phyloP scores from a whole-genome alignment of 1,140 invertebrate species.

The Drosophila nebulosa region DNA sequence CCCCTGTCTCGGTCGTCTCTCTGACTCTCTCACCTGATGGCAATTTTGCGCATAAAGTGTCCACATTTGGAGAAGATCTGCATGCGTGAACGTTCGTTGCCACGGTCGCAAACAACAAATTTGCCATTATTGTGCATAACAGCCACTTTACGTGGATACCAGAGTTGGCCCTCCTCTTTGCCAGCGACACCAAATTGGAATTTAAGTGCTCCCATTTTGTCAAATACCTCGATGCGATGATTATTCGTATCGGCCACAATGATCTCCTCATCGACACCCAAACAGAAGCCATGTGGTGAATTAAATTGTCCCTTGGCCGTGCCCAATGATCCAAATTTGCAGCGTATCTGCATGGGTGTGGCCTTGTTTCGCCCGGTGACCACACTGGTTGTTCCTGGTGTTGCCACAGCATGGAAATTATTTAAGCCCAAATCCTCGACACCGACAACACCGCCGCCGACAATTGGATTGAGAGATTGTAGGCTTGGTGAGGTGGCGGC shows the following conservation, averaged over 20 bases:
- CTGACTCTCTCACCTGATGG: slow-evolving; percentile 83
- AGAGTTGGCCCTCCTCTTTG: slow-evolving; percentile 96
- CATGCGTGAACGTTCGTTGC: slow-evolving; percentile 97
- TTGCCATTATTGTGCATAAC: slow-evolving; percentile 93
- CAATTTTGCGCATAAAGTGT: slow-evolving; percentile 95
- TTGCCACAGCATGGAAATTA: slow-evolving; percentile 75
- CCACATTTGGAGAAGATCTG: slow-evolving; percentile 96
- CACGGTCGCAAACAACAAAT: slow-evolving; percentile 97
- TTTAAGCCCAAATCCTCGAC: slow-evolving; percentile 67
- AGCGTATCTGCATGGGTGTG: slow-evolving; percentile 92
- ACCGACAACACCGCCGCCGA: slow-evolving; percentile 59
- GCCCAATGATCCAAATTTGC: slow-evolving; percentile 96
- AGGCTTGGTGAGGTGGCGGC: slow-evolving; percentile 85
- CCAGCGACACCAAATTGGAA: slow-evolving; percentile 94
- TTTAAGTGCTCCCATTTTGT: slow-evolving; percentile 93
- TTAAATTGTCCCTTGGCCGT: slow-evolving; percentile 96
- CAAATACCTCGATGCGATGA: slow-evolving; percentile 96
- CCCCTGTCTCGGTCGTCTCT: no score
- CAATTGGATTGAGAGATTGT: slow-evolving; percentile 80
- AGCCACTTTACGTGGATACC: slow-evolving; percentile 98
- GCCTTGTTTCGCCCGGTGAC: slow-evolving; percentile 86
- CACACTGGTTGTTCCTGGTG: slow-evolving; percentile 61
- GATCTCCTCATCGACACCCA: slow-evolving; percentile 96
- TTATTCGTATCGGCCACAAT: slow-evolving; percentile 98
- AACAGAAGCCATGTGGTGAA: slow-evolving; percentile 97